These are phyloP conservation scores for Labeo calbasu DNA, from an alignment of 2,797 vertebrate genomes.

Conservation along the genomic window DNA sequence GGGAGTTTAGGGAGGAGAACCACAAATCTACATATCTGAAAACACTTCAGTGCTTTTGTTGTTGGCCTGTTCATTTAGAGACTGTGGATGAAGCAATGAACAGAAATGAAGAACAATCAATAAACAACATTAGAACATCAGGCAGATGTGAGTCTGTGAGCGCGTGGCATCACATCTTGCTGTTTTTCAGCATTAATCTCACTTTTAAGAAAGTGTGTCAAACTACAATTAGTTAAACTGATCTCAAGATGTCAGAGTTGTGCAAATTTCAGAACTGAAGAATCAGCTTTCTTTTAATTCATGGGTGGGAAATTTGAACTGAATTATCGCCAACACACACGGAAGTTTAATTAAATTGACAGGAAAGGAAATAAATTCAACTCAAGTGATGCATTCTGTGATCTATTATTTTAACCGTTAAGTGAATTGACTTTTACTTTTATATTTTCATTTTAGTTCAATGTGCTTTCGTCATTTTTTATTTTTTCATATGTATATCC, in stretches of 20 bases:
- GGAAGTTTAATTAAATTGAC: too few species aligned
- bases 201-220: background rate
- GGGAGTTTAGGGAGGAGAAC: conserved; percentile 20
- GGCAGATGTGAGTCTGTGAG: background rate
- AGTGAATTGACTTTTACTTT: too few species aligned
- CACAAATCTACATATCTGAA: conserved; percentile 31
- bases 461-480: too few species aligned
- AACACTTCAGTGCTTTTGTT: conserved; percentile 13
- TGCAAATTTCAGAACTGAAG: too few species aligned
- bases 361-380: background rate
- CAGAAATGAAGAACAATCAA: background rate
- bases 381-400: background rate
- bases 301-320: too few species aligned
- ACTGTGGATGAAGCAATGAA: background rate
- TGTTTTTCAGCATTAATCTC: background rate
- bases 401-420: too few species aligned
- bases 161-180: background rate
- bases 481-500: too few species aligned
- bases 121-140: background rate
- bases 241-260: background rate
- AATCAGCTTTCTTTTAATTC: too few species aligned
- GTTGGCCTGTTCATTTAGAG: background rate
- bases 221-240: background rate
- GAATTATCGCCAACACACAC: too few species aligned
- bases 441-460: too few species aligned